A percentile compares a stretch with the other conserved stretches of the same genome.
phyloP scores from a whole-genome alignment of 2,113 vertebrate genomes.

The Mellivora capensis region DNA sequence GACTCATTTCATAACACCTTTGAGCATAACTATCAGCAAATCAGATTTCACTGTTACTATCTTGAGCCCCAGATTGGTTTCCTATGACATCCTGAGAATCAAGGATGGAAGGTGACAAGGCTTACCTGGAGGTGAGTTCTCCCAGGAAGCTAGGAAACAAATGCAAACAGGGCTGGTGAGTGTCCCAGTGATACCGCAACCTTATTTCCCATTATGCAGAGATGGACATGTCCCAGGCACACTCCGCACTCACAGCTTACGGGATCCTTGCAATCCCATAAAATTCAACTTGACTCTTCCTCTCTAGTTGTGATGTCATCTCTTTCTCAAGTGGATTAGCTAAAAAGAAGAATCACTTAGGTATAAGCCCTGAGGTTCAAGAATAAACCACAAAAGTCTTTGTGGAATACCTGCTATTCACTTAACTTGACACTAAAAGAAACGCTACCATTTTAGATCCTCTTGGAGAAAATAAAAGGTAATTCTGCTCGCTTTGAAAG shows the following conservation, averaged over 20 bases:
- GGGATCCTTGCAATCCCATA: rapidly evolving
- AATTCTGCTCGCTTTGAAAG: background rate
- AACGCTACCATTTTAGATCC: background rate
- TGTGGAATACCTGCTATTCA: background rate
- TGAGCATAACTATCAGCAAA: background rate
- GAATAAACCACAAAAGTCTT: background rate
- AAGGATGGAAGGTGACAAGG: background rate
- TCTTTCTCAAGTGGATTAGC: background rate
- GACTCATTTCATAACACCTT: rapidly evolving
- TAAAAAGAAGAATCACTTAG: background rate
- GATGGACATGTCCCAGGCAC: rapidly evolving
- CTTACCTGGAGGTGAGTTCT: conserved; percentile 87
- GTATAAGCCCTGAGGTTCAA: background rate
- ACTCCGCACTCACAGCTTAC: background rate
- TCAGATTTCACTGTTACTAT: background rate
- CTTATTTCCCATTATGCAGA: rapidly evolving
- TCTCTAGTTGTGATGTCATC: background rate
- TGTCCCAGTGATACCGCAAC: rapidly evolving
- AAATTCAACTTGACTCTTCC: rapidly evolving
- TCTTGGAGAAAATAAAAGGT: background rate
- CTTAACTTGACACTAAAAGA: background rate
- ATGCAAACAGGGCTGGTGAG: background rate
- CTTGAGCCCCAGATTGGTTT: background rate
- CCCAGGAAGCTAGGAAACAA: conserved; percentile 82
- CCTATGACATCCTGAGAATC: background rate